Percentiles rank a stretch among this genome's conserved stretches.
Conservation (phyloP, 2,888 invertebrate species). For the Acronicta alni region DNA sequence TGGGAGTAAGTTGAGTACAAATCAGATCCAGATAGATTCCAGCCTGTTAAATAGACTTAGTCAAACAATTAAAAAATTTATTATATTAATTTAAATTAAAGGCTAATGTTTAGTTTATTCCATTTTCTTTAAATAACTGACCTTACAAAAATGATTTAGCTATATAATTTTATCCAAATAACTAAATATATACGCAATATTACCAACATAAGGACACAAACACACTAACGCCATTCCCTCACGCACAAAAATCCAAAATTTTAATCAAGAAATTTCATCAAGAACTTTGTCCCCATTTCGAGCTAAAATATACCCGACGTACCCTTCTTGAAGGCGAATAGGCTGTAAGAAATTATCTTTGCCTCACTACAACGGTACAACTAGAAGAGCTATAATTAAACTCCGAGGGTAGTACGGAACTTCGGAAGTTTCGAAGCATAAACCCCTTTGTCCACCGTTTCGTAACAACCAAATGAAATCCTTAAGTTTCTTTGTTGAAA, state of each 20-base stretch:
- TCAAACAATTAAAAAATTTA: too few species aligned
- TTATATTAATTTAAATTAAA: too few species aligned
- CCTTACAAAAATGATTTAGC: too few species aligned
- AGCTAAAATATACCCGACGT: slow-evolving; percentile 47
- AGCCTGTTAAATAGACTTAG: too few species aligned
- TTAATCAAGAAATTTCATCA: slow-evolving; percentile 60
- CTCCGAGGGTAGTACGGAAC: slow-evolving; percentile 55
- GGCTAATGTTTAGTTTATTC: too few species aligned
- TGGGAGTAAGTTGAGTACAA: too few species aligned
- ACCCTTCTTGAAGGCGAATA: slow-evolving; percentile 72
- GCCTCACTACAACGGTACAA: slow-evolving; percentile 66
- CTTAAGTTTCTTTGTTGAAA: slow-evolving; percentile 60
- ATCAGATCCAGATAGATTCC: too few species aligned
- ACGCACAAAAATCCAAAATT: slow-evolving; percentile 45
- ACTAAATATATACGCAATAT: background rate
- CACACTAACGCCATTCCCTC: background rate
- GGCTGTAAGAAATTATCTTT: slow-evolving; percentile 83
- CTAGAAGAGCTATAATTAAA: slow-evolving; percentile 83
- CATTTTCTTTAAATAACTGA: too few species aligned
- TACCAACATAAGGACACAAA: background rate
- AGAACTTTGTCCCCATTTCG: slow-evolving; percentile 55
- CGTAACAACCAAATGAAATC: slow-evolving; percentile 53
- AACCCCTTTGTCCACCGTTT: slow-evolving; percentile 55
- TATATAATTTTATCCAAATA: background rate
- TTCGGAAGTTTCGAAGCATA: slow-evolving; percentile 47